Percentiles rank a stretch among this genome's conserved stretches.
phyloP scores from a whole-genome alignment of 2,113 vertebrate species.

The Limnothrissa miodon region DNA sequence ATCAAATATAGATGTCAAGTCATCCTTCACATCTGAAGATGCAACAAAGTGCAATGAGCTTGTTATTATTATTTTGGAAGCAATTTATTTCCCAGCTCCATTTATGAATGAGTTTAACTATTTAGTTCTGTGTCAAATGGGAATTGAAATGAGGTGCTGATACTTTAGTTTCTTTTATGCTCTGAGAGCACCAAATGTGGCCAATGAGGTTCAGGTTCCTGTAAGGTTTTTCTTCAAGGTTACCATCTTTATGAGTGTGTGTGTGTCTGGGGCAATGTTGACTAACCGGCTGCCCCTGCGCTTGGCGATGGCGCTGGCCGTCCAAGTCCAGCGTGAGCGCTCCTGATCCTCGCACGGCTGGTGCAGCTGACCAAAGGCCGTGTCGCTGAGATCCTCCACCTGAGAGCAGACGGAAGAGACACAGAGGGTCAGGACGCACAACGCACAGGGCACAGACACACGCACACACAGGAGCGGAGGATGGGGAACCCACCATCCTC shows the following conservation, averaged over 20 bases:
- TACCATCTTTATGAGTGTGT: background rate
- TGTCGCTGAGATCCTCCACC: conserved; percentile 62
- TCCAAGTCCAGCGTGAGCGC: conserved; percentile 91
- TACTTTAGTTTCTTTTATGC: no score
- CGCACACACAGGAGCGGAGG: background rate
- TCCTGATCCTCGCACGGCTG: conserved; percentile 91
- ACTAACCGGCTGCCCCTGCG: conserved; percentile 90
- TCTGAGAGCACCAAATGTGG: no score
- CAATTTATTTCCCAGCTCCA: no score
- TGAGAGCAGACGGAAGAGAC: background rate
- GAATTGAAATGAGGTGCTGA: no score
- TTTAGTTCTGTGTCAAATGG: no score
- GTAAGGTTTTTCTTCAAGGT: no score
- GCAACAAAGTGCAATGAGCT: no score
- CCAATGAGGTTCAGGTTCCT: no score
- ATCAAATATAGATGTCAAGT: no score
- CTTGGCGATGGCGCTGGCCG: conserved; percentile 80
- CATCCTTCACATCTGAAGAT: no score
- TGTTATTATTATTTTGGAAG: no score
- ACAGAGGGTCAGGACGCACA: conserved; percentile 46
- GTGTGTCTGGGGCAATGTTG: background rate
- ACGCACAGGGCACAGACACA: background rate
- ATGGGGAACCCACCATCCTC: background rate
- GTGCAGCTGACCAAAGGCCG: conserved; percentile 81
- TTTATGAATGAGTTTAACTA: no score